A percentile compares a stretch with the other conserved stretches of the same genome.
These are phyloP conservation scores for Eufriesea mexicana DNA, from an alignment of 1,140 invertebrate species.

Conservation along the genomic window DNA sequence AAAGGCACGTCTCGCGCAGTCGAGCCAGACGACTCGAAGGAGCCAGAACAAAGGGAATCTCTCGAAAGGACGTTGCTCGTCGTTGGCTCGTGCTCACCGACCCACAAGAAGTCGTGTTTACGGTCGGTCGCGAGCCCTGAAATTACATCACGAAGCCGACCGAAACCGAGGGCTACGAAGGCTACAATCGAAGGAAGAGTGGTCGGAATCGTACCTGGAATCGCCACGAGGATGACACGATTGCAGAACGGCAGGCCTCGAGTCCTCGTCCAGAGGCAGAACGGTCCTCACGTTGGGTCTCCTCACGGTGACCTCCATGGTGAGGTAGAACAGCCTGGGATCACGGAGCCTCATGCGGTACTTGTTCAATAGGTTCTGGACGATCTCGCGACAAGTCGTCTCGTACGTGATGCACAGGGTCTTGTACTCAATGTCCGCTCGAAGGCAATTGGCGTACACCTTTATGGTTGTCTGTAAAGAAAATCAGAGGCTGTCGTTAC, in stretches of 20 bases:
- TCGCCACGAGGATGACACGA: slow-evolving; percentile 95
- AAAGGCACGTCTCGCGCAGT: slow-evolving; percentile 26
- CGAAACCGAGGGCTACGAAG: slow-evolving; percentile 61
- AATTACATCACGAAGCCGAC: slow-evolving; percentile 68
- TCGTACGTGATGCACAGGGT: slow-evolving; percentile 93
- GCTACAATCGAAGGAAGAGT: background rate
- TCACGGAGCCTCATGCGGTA: slow-evolving; percentile 95
- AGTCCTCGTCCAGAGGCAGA: slow-evolving; percentile 93
- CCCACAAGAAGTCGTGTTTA: slow-evolving; percentile 56
- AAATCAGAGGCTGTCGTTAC: slow-evolving; percentile 24
- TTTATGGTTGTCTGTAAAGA: slow-evolving; percentile 93
- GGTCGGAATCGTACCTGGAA: slow-evolving; percentile 87
- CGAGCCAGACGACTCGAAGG: slow-evolving; percentile 29
- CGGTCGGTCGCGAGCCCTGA: slow-evolving; percentile 57
- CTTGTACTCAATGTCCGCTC: slow-evolving; percentile 96
- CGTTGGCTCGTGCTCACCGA: slow-evolving; percentile 61
- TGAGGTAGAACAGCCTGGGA: slow-evolving; percentile 95
- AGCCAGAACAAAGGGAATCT: slow-evolving; percentile 46
- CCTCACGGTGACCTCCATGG: slow-evolving; percentile 94
- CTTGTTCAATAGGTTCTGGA: slow-evolving; percentile 92
- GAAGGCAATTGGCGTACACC: slow-evolving; percentile 93
- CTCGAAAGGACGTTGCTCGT: slow-evolving; percentile 49
- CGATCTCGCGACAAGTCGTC: slow-evolving; percentile 93
- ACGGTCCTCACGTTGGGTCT: slow-evolving; percentile 91
- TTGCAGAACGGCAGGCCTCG: slow-evolving; percentile 93